Conservation (phyloP, 2,113 vertebrate genomes). For the Tragelaphus strepsiceros region DNA sequence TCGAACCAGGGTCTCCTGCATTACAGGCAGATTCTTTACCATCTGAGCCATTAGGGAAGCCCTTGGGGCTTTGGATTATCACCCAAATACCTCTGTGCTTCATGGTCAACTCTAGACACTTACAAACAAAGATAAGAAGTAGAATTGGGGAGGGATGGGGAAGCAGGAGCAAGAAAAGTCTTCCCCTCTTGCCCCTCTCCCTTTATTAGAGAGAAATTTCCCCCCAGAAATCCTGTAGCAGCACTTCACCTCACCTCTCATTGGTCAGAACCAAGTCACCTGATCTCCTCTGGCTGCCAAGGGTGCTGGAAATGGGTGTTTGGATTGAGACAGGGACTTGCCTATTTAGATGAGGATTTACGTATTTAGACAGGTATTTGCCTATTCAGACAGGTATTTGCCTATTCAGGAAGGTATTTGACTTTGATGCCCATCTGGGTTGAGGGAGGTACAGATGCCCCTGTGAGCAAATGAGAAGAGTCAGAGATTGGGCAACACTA, state of each 20-base stretch:
- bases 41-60: not conserved
- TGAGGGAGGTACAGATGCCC: not conserved
- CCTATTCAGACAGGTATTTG: not conserved
- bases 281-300: not conserved
- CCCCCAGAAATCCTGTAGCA: not conserved
- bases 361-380: not conserved
- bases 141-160: not conserved
- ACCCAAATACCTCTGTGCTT: not conserved
- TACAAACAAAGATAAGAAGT: not conserved
- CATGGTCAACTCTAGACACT: not conserved
- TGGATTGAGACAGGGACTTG: not conserved
- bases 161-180: accelerated
- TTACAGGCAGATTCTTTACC: not conserved
- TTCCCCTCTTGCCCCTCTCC: not conserved
- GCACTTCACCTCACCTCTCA: not conserved
- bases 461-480: not conserved
- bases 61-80: not conserved
- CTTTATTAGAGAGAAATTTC: not conserved
- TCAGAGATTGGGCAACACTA: not conserved
- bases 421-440: not conserved
- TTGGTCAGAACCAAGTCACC: not conserved
- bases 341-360: not conserved
- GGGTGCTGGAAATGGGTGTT: not conserved
- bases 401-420: not conserved
- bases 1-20: not conserved